Conservation (phyloP, 2,113 vertebrate species). For the Stegostoma tigrinum region DNA sequence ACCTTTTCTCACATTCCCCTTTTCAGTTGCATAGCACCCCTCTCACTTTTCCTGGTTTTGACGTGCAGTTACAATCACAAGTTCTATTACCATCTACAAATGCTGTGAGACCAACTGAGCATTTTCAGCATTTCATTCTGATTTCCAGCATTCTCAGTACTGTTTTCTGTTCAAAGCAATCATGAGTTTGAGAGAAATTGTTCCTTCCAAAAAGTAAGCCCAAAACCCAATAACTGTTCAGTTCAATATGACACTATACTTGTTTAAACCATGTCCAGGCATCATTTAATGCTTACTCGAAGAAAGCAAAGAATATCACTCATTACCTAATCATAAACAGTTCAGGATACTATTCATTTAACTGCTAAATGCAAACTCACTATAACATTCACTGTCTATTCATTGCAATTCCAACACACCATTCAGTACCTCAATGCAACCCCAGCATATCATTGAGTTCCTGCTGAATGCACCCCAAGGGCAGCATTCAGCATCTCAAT, state of each 20-base stretch:
- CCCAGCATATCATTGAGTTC: neutral
- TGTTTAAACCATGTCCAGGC: neutral
- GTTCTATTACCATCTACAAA: no score
- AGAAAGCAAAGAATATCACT: neutral
- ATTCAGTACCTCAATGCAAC: neutral
- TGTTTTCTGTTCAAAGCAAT: neutral
- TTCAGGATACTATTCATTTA: neutral
- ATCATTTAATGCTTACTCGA: neutral
- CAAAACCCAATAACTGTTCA: neutral
- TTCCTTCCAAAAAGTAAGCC: neutral
- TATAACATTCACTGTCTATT: neutral
- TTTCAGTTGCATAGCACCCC: no score
- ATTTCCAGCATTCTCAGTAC: no score
- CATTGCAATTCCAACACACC: neutral
- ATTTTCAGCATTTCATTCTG: no score
- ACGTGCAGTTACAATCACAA: no score
- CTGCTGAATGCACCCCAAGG: neutral
- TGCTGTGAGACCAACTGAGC: no score
- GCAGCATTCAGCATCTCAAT: neutral
- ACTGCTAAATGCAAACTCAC: neutral
- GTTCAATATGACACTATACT: neutral
- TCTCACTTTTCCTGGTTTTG: no score
- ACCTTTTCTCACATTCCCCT: no score
- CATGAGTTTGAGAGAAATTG: neutral
- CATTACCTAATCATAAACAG: neutral